Conservation (phyloP, 92 coral and sea anemone species). For the Phenganax stokvisi region DNA sequence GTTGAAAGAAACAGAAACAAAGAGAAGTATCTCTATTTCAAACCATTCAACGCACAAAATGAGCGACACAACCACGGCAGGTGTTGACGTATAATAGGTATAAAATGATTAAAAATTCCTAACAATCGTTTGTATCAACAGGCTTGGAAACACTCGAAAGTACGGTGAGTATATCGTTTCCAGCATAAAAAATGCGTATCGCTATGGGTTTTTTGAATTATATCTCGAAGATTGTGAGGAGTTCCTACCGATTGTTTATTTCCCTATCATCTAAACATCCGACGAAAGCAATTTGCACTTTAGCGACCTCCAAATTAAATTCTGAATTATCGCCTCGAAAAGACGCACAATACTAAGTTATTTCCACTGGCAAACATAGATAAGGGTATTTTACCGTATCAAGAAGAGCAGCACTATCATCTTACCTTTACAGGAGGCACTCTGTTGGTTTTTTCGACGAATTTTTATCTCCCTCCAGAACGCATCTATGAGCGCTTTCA, state of each 20-base stretch:
- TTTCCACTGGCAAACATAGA: neutral
- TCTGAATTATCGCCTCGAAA: neutral
- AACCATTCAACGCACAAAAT: neutral
- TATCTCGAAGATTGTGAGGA: neutral
- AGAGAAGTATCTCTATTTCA: neutral
- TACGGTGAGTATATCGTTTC: neutral
- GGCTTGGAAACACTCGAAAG: conserved; percentile 1
- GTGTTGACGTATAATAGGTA: conserved; percentile 4
- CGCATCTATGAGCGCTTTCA: neutral
- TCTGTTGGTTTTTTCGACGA: neutral
- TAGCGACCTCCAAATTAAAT: neutral
- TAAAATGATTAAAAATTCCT: conserved; percentile 1
- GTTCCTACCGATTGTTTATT: neutral
- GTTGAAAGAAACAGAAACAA: neutral
- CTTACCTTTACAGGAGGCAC: neutral
- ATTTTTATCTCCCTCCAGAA: neutral
- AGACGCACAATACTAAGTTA: neutral
- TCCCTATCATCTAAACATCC: neutral
- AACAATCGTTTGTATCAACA: neutral
- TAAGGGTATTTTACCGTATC: neutral
- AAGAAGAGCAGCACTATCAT: neutral
- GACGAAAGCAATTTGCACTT: neutral
- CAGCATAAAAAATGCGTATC: neutral
- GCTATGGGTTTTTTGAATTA: neutral
- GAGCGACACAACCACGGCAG: neutral